Evolutionary conservation across 2,113 vertebrate genomes (phyloP), one percentile per base, ranked within the genome.

Genomic region (Pandion haliaetus): DNA sequence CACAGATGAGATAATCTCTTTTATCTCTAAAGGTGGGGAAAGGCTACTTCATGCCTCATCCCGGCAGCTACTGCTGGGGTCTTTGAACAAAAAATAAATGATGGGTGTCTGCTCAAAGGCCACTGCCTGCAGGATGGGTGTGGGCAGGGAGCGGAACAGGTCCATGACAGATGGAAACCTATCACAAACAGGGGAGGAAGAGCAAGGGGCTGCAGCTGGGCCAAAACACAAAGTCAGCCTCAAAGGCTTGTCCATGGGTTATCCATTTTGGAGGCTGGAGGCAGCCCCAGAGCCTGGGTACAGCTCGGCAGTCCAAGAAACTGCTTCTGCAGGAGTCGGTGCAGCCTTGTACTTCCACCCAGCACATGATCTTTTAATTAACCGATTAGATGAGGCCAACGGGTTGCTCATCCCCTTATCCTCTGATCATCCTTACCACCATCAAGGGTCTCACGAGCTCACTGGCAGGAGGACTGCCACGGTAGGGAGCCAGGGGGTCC

Each of bases 1-100:
- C 98, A 98, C 61, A 87, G 94, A 95, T 93, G 97, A 98, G 96
- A 97, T 93, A 97, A 96, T 97, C 96, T 95, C 93, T 96, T 98
- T 98, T 97, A 93, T 93, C 93, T 97, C 91, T 80, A 96, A 97
- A 98, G 95, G 95, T 96, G 90, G 88, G 49, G 87, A 97, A 96
- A 97, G 96, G 91, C 96, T 94, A 96, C 94, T 98, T 95, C 83
- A 59, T 95, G 95, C 94, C 24, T 96, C 90, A 65, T 91, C 70
- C 83, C 92, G 92, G 93, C 78, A 97, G 89, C 71, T 50, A 49
- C 77, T 7, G 58, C 54, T 45, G 40, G 54, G 63, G 88, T 94
- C 66, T 92, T 81, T 65, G 78, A 89, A 85, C 57, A 76, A 49
- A 86, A 63, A 69, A 58, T 59, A 62, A 74, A 70, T 82, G 88